phyloP scores from a whole-genome alignment of 2,797 vertebrate genomes.

The Hemitrygon akajei region DNA sequence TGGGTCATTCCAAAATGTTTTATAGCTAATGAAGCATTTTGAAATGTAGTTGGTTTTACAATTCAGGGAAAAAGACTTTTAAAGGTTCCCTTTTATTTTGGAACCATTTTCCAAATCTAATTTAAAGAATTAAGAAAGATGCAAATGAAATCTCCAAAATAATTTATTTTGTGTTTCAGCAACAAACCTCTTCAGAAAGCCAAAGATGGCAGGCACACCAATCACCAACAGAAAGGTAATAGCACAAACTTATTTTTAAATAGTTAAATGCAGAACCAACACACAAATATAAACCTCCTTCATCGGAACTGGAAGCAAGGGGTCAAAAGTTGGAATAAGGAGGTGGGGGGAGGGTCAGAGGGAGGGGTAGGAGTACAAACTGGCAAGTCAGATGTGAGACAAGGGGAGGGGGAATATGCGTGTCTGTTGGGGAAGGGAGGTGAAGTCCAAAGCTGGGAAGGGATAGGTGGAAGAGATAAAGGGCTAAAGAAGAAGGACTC shows the following conservation, averaged over 20 bases:
- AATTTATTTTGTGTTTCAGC: conserved; percentile 49
- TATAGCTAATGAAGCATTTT: neutral
- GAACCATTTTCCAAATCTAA: neutral
- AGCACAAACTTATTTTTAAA: too few relatives aligned
- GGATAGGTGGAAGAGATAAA: too few relatives aligned
- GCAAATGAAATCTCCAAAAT: conserved; percentile 35
- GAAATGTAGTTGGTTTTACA: neutral
- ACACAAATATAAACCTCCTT: neutral
- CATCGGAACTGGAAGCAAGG: neutral
- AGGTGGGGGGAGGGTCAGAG: too few relatives aligned
- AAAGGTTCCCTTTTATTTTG: neutral
- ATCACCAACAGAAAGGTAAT: conserved; percentile 24
- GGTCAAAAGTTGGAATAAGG: too few relatives aligned
- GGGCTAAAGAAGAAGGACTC: too few relatives aligned
- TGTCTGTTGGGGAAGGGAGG: too few relatives aligned
- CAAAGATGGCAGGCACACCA: conserved; percentile 53
- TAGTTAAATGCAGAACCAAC: neutral
- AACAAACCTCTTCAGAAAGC: conserved; percentile 54
- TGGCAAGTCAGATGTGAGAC: too few relatives aligned
- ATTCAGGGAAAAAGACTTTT: neutral
- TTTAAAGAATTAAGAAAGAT: neutral
- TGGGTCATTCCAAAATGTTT: too few relatives aligned
- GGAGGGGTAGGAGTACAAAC: too few relatives aligned
- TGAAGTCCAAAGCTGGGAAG: too few relatives aligned
- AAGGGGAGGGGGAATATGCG: too few relatives aligned